Base-by-base conservation (phyloP, 2,888 invertebrate genomes). In the Chaitophorus viminalis region DNA sequence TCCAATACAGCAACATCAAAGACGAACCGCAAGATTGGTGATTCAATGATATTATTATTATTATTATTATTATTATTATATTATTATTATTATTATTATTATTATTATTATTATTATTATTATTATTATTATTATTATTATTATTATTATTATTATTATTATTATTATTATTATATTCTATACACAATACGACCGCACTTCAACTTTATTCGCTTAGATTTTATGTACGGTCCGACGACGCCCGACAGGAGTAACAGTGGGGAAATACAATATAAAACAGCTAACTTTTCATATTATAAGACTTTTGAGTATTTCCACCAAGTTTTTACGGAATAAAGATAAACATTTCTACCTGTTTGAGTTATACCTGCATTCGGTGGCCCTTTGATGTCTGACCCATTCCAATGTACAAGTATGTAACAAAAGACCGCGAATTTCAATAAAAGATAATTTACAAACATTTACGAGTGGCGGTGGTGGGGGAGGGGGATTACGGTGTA, bases 221-320 rank as follows among this genome's bases (percentile, higher is more conserved):
- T 5, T 14, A 2, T 11, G 14, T 5, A 17, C 70, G n/a, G n/a
- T n/a, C n/a, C n/a, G n/a, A n/a, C 29, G 39, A 46, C 33, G 72
- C 52, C 31, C 31, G 72, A 31, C 31, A 52, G 31, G 54, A 82
- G 11, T 31, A n/a, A 52, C 5, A n/a, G n/a, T 21, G 25, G 21
- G 25, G 25, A 75, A 75, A 52, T 70, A n/a, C n/a, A n/a, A n/a
- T n/a, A n/a, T n/a, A 74, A 54, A 54, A 82, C n/a, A 74, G 72
- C 74, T 11, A 21, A 82, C 54, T 74, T 74, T 82, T 74, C 31
- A n/a, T n/a, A n/a, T n/a, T n/a, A 52, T 72, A 72, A 82, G 72
- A 52, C 33, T 82, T 52, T n/a, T 21, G 52, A 70, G 25, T 11
- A 70, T 70, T 70, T 72, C 33, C 0, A 68, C 46, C 29, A 68